Base-by-base conservation (phyloP, 2,797 vertebrate species). In the Epinephelus malabaricus region DNA sequence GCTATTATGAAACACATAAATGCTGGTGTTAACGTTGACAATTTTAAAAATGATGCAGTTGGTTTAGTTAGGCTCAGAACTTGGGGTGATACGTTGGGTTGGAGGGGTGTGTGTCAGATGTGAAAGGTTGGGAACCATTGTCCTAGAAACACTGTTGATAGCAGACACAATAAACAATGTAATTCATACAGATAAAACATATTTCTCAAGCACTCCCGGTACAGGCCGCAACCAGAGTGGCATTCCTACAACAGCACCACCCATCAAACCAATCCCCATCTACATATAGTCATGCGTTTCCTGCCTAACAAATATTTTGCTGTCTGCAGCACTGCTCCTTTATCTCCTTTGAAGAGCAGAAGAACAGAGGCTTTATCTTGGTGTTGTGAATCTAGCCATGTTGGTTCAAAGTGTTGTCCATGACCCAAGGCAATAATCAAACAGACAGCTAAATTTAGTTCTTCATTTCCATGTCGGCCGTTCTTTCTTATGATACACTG, bases 401-500 rank as follows among this genome's bases (percentile, higher is more conserved):
- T 60, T 69, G 59, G 72, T 91, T 92, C 79, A 90, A 85, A 87
- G 82, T 73, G 66, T 38, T 78, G 70, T 72, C 71, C 51, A 2
- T 87, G 80, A 90, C 82, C 78, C n/a, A 51, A 71, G 79, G 82
- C 73, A 12, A 23, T 47, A 76, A 84, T 91, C 81, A 89, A 84
- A 90, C 74, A 51, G 17, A 43, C 17, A 68, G 72, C 70, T 87
- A 88, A 73, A 90, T 85, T 83, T 82, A 86, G 75, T 58, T 49
- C 56, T 65, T 79, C 43, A 38, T 88, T 77, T 87, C 51, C 59
- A 69, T 76, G 78, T 70, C 50, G 65, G 67, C 45, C 55, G 34
- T 62, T 59, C 59, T 72, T 75, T 45, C 74, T 72, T 34, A 30
- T 47, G 62, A 61, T 58, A 34, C 47, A 51, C 21, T 71, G 68